Percentiles rank a stretch among this genome's conserved stretches.
Conservation (phyloP, 2,888 invertebrate species). For the Xestia xanthographa region DNA sequence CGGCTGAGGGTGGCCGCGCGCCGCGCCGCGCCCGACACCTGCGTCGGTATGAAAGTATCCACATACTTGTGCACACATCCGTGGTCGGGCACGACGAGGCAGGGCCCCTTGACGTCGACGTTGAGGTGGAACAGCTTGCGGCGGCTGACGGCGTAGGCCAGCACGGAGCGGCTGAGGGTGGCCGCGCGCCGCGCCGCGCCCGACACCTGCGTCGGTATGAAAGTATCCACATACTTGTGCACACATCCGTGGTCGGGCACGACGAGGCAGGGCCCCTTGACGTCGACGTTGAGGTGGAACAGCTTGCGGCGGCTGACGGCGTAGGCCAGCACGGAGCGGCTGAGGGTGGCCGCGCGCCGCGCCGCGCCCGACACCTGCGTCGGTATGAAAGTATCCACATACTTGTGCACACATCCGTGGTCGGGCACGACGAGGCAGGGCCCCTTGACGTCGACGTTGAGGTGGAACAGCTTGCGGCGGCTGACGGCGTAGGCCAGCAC, state of each 20-base stretch:
- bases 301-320: conserved; percentile 90
- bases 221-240: conserved; percentile 86
- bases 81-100: conserved; percentile 94
- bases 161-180: conserved; percentile 82
- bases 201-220: too few species aligned
- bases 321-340: conserved; percentile 87
- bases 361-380: too few species aligned
- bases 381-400: too few species aligned
- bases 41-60: too few species aligned
- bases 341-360: conserved; percentile 79
- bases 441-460: conserved; percentile 94
- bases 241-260: conserved; percentile 94
- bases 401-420: conserved; percentile 92
- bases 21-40: conserved; percentile 73
- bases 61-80: conserved; percentile 91
- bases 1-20: conserved; percentile 81
- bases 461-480: conserved; percentile 91
- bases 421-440: conserved; percentile 95
- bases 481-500: conserved; percentile 89
- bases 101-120: conserved; percentile 94
- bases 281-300: conserved; percentile 93
- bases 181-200: conserved; percentile 78
- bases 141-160: conserved; percentile 88
- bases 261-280: conserved; percentile 94
- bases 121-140: conserved; percentile 92